These are phyloP conservation scores for Acrocephalus kingi DNA, from an alignment of 2,113 vertebrate species.

Conservation along the genomic window DNA sequence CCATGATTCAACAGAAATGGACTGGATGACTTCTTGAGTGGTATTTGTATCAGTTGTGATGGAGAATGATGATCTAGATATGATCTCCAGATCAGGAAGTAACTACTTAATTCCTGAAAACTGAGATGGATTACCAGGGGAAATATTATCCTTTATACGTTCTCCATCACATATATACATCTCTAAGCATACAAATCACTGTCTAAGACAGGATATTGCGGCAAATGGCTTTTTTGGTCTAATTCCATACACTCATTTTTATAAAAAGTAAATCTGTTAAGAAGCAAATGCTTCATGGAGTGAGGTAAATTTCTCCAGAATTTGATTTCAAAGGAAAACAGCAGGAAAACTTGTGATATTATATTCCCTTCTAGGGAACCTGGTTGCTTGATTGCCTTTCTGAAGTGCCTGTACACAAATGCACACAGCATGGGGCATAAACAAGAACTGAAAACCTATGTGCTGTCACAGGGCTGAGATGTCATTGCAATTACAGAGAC, in stretches of 20 bases:
- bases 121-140: not conserved
- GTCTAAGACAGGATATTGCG: not conserved
- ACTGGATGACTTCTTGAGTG: not conserved
- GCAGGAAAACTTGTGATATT: not conserved
- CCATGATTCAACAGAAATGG: not conserved
- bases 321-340: not conserved
- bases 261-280: not conserved
- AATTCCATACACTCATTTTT: not conserved
- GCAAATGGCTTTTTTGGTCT: not conserved
- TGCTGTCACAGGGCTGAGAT: not conserved
- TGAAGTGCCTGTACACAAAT: not conserved
- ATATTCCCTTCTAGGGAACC: not conserved
- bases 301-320: not conserved
- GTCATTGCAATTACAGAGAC: not conserved
- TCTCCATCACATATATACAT: not conserved
- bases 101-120: not conserved
- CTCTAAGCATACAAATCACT: not conserved
- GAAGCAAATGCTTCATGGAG: not conserved
- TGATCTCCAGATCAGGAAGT: constrained; percentile 6
- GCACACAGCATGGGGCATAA: not conserved
- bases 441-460: not conserved
- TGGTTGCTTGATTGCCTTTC: not conserved
- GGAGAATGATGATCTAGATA: not conserved
- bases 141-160: not conserved
- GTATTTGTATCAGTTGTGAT: not conserved